phyloP scores from a whole-genome alignment of 1,140 invertebrate species.

The Sycophila sp. region DNA sequence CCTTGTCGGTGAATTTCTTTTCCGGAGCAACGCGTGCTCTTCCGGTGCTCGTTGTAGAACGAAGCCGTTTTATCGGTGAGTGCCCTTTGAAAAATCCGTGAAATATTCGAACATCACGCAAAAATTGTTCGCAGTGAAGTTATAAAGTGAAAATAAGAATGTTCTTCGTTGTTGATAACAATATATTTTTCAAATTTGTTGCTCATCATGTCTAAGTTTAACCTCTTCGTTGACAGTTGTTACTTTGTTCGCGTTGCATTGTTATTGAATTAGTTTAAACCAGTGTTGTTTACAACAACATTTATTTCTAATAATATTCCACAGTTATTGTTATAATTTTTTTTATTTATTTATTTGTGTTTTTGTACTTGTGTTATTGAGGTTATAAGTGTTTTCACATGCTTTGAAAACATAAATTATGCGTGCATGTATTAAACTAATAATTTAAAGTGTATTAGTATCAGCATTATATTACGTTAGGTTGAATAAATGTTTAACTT shows the following conservation, averaged over 20 bases:
- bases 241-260: neutral
- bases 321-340: neutral
- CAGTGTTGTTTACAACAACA: neutral
- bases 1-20: neutral
- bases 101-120: neutral
- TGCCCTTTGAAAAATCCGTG: constrained; percentile 11
- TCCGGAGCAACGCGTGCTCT: neutral
- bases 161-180: neutral
- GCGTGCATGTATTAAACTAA: neutral
- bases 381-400: constrained; percentile 15
- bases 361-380: neutral
- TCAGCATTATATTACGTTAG: neutral
- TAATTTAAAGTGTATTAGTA: neutral
- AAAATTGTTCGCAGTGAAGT: neutral
- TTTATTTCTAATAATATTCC: no score
- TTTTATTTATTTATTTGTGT: neutral
- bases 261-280: neutral
- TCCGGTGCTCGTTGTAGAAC: constrained; percentile 17
- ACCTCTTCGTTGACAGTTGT: neutral
- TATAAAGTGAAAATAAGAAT: neutral
- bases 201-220: neutral
- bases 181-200: constrained; percentile 18
- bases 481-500: neutral
- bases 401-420: neutral
- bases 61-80: constrained; percentile 17